Base-by-base conservation (phyloP, 2,888 invertebrate genomes). In the Andricus quercusramuli region DNA sequence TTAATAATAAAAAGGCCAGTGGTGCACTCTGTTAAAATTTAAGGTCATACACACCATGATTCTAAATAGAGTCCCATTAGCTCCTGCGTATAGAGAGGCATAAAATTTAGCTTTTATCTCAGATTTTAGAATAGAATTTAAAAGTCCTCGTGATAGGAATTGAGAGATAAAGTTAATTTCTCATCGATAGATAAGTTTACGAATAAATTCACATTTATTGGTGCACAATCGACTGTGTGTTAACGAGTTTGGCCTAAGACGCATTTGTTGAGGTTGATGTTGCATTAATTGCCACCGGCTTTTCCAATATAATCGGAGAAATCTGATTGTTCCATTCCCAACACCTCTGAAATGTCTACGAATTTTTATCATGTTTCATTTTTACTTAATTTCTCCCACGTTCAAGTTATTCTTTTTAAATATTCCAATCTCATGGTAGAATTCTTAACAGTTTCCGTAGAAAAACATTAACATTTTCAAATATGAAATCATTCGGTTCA, bases 231-330 rank as follows among this genome's bases (percentile, higher is more conserved):
- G 88, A 88, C 84, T 87, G 89, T 86, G 86, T 86, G 86, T 86
- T 86, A 85, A 88, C 85, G 85, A 89, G 87, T 90, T 89, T 90
- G 91, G 90, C 90, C 91, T 91, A 91, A 90, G 79, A 77, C 78
- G 32, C 68, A 82, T 81, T 83, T 81, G 74, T 56, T 74, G 56
- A 59, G 37, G 74, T 74, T 74, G 74, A 74, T 74, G 11, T 29
- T 51, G 47, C 68, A 47, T 41, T 51, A 70, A 70, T 51, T 70
- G 51, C 47, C 51, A 67, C 41, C 56, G 32, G 20, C 29, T 22
- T 44, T 77, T 64, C 25, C n/a, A 64, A 77, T 47, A 29, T 29
- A n/a, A 29, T 29, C 25, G 64, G 11, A 44, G 25, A 64, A 22
- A 22, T 37, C 13, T 47, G 56, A 15, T 62, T 51, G 32, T 25